These are phyloP conservation scores for Myotis yumanensis DNA, from an alignment of 2,113 vertebrate genomes.

Conservation along the genomic window DNA sequence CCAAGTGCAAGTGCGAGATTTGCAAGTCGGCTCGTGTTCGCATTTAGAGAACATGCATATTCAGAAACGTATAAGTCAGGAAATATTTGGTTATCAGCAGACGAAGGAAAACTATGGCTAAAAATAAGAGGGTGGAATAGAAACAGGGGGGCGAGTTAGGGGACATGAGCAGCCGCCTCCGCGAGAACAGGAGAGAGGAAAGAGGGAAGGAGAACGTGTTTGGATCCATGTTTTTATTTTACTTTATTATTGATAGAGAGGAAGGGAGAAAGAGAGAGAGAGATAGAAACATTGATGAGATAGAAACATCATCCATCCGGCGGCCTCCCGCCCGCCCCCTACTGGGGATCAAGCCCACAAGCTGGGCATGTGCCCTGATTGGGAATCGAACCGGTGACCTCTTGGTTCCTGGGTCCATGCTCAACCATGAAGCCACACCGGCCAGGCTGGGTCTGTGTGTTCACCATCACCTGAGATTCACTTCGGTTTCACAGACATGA, in stretches of 20 bases:
- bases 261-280: too few species aligned
- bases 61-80: constrained; percentile 77
- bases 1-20: constrained; percentile 72
- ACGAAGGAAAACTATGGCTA: constrained; percentile 69
- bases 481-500: not conserved
- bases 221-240: too few species aligned
- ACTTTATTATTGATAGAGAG: too few species aligned
- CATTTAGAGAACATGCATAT: constrained; percentile 80
- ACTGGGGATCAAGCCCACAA: too few species aligned
- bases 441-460: not conserved
- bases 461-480: not conserved
- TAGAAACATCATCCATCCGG: too few species aligned
- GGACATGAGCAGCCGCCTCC: not conserved
- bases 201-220: not conserved
- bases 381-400: too few species aligned
- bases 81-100: constrained; percentile 80
- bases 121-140: constrained; percentile 70
- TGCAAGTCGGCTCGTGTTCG: constrained; percentile 76
- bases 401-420: too few species aligned
- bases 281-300: too few species aligned
- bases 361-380: too few species aligned
- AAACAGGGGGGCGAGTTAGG: constrained; percentile 64
- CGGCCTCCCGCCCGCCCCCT: too few species aligned
- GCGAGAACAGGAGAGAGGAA: not conserved
- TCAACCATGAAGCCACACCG: too few species aligned